phyloP scores from a whole-genome alignment of 2,113 vertebrate genomes.

The Grallaria varia region DNA sequence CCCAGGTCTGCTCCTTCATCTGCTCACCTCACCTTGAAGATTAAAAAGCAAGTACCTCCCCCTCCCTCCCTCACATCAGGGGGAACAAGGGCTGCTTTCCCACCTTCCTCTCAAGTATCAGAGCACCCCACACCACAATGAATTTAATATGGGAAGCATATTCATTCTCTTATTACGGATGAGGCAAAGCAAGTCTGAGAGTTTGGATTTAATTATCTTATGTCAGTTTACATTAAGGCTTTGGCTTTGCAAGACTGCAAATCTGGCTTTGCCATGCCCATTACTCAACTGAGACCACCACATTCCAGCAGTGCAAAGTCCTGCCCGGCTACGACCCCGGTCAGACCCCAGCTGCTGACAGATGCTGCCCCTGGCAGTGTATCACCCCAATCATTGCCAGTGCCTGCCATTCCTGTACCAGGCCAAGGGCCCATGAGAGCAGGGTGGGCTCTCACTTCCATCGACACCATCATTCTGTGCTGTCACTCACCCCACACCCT shows the following conservation, averaged over 20 bases:
- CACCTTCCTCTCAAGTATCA: neutral
- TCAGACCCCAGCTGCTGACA: neutral
- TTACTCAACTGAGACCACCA: neutral
- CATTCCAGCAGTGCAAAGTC: neutral
- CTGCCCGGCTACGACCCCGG: fast-evolving
- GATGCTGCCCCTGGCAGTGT: neutral
- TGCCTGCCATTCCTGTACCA: neutral
- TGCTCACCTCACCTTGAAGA: fast-evolving
- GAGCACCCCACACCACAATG: fast-evolving
- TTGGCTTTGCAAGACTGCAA: neutral
- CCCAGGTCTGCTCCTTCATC: neutral
- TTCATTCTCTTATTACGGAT: neutral
- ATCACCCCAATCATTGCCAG: fast-evolving
- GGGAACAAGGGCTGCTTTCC: neutral
- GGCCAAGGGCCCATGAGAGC: neutral
- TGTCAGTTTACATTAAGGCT: neutral
- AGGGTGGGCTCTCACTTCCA: neutral
- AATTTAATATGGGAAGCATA: neutral
- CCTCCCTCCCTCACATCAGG: neutral
- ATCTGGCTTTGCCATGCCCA: fast-evolving
- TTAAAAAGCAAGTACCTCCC: neutral
- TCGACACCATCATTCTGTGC: fast-evolving
- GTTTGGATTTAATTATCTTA: neutral
- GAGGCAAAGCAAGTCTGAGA: neutral
- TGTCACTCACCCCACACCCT: neutral